These are phyloP conservation scores for Agrilus mali DNA, from an alignment of 2,888 invertebrate species.

Conservation along the genomic window DNA sequence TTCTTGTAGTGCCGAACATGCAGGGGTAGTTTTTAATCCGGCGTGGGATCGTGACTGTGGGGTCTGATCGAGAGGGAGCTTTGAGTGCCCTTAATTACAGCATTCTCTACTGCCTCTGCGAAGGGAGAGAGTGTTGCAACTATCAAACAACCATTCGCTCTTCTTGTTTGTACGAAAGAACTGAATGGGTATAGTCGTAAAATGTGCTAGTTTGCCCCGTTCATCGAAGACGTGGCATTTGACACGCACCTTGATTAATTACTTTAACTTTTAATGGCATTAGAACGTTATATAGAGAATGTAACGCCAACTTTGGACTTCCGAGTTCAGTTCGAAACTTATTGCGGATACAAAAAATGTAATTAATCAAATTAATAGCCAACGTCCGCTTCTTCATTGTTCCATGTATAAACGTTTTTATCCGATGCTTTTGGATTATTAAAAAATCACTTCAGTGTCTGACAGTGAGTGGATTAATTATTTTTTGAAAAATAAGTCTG, in stretches of 20 bases:
- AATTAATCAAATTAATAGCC: no score
- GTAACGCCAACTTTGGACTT: no score
- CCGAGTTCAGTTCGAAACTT: no score
- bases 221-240: background rate
- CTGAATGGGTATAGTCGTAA: background rate
- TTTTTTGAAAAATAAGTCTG: no score
- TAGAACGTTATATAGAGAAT: no score
- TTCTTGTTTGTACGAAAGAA: slow-evolving; percentile 1
- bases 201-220: background rate
- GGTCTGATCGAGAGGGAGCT: slow-evolving; percentile 19
- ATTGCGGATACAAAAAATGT: no score
- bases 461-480: no score
- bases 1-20: slow-evolving; percentile 12
- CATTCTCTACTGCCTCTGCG: slow-evolving; percentile 24
- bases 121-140: slow-evolving; percentile 14
- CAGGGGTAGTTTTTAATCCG: slow-evolving; percentile 27
- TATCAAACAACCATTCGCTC: slow-evolving; percentile 9
- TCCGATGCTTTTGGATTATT: no score
- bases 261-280: no score
- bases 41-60: slow-evolving; percentile 22
- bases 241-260: slow-evolving; percentile 1
- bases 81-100: slow-evolving; percentile 36
- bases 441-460: no score
- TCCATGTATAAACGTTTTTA: no score
- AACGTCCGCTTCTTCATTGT: no score